Percentiles rank a stretch among this genome's conserved stretches.
Conservation (phyloP, 2,888 invertebrate genomes). For the Xylophagus ater region DNA sequence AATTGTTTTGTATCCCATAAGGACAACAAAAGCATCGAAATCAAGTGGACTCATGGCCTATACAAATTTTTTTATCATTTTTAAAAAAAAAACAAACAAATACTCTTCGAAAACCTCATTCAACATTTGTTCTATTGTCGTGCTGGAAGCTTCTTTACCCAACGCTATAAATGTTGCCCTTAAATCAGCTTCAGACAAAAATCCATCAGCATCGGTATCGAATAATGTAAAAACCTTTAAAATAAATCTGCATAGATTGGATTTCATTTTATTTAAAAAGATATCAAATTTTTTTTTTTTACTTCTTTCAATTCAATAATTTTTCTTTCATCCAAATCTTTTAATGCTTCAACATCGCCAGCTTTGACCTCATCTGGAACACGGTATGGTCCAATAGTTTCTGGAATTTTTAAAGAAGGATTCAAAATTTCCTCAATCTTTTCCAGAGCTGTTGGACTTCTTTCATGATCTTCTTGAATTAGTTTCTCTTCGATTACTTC, state of each 20-base stretch:
- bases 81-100: too few relatives aligned
- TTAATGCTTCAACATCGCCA: constrained; percentile 40
- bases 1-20: constrained; percentile 49
- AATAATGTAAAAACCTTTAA: constrained; percentile 51
- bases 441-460: constrained; percentile 33
- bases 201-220: constrained; percentile 54
- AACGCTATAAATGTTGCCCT: constrained; percentile 50
- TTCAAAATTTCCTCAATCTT: constrained; percentile 37
- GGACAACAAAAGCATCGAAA: constrained; percentile 51
- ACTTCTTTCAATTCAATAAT: constrained; percentile 55
- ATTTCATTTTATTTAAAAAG: not conserved
- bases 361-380: constrained; percentile 31
- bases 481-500: constrained; percentile 1
- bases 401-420: constrained; percentile 33
- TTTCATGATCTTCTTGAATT: constrained; percentile 21
- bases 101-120: constrained; percentile 43
- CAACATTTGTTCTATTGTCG: constrained; percentile 49
- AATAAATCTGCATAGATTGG: too few relatives aligned
- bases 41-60: constrained; percentile 46
- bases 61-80: constrained; percentile 2
- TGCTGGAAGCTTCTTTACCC: constrained; percentile 47
- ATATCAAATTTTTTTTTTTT: constrained; percentile 16
- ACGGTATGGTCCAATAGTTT: constrained; percentile 30
- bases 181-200: constrained; percentile 52
- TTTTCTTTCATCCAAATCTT: constrained; percentile 49